A percentile compares a stretch with the other conserved stretches of the same genome.
These are phyloP conservation scores for Chrysopa pallens DNA, from an alignment of 1,140 invertebrate species.

Conservation along the genomic window DNA sequence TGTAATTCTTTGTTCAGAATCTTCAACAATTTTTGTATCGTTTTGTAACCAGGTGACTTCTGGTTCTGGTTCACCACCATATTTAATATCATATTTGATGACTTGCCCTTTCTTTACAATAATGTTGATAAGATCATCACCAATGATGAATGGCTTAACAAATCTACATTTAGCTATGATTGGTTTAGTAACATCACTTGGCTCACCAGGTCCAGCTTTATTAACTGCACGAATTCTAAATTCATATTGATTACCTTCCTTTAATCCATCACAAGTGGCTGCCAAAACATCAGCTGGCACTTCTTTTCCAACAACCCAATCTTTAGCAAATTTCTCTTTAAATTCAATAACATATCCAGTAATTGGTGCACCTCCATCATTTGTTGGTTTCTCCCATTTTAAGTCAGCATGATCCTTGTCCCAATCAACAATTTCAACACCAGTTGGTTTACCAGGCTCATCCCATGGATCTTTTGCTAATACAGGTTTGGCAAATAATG, in stretches of 20 bases:
- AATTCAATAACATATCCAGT: constrained; percentile 85
- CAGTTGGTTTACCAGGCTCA: constrained; percentile 84
- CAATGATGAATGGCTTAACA: constrained; percentile 84
- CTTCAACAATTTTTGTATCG: constrained; percentile 52
- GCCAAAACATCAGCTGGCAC: constrained; percentile 55
- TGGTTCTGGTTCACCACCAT: constrained; percentile 87
- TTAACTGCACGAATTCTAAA: constrained; percentile 92
- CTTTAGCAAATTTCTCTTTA: constrained; percentile 83
- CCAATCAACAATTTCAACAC: constrained; percentile 87
- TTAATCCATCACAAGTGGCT: constrained; percentile 72
- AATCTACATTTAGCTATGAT: constrained; percentile 91
- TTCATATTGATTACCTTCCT: constrained; percentile 91
- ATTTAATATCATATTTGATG: constrained; percentile 85
- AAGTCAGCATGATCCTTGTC: constrained; percentile 89
- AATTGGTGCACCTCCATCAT: constrained; percentile 86
- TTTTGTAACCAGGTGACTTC: constrained; percentile 63
- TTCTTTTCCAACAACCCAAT: constrained; percentile 67
- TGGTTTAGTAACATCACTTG: constrained; percentile 85
- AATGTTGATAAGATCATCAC: constrained; percentile 66
- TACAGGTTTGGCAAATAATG: constrained; percentile 65
- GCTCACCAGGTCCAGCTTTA: constrained; percentile 87
- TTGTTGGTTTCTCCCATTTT: constrained; percentile 78
- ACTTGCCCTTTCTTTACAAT: constrained; percentile 89
- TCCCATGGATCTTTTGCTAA: constrained; percentile 97
- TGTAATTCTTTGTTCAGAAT: constrained; percentile 48